Evolutionary conservation across 2,888 invertebrate genomes (phyloP).

Genomic region (Caenorhabditis plicata): DNA sequence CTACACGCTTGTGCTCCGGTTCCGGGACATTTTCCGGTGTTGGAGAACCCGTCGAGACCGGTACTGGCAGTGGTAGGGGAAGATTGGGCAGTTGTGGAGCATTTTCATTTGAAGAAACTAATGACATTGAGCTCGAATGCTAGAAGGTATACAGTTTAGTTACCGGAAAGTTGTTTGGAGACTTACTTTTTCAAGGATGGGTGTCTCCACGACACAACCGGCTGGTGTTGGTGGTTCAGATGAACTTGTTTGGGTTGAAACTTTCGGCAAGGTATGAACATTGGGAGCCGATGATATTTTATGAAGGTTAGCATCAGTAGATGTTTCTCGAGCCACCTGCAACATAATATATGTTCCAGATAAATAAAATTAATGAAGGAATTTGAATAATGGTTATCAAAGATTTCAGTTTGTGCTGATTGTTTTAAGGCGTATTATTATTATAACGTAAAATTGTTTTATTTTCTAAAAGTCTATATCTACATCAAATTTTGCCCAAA

Average conservation of each 20-base stretch:
- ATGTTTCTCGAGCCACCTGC: too few species aligned
- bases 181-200: slow-evolving; percentile 36
- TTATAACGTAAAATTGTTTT: too few species aligned
- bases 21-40: slow-evolving; percentile 10
- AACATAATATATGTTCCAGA: too few species aligned
- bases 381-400: too few species aligned
- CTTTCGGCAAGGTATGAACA: slow-evolving; percentile 12
- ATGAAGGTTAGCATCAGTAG: too few species aligned
- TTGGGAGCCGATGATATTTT: slow-evolving; percentile 11
- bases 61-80: slow-evolving; percentile 31
- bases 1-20: background rate
- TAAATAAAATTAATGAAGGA: too few species aligned
- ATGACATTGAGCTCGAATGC: slow-evolving; percentile 31
- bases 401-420: too few species aligned
- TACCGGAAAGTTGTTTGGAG: slow-evolving; percentile 6
- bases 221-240: slow-evolving; percentile 22
- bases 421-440: too few species aligned
- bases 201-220: slow-evolving; percentile 31
- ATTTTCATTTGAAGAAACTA: slow-evolving; percentile 27
- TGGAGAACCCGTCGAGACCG: slow-evolving; percentile 28
- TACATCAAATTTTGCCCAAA: too few species aligned
- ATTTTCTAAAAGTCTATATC: too few species aligned
- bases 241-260: slow-evolving; percentile 17
- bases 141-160: slow-evolving; percentile 7
- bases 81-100: slow-evolving; percentile 32